Base-by-base conservation (phyloP, 2,797 vertebrate genomes). In the Eulemur albifrons region DNA sequence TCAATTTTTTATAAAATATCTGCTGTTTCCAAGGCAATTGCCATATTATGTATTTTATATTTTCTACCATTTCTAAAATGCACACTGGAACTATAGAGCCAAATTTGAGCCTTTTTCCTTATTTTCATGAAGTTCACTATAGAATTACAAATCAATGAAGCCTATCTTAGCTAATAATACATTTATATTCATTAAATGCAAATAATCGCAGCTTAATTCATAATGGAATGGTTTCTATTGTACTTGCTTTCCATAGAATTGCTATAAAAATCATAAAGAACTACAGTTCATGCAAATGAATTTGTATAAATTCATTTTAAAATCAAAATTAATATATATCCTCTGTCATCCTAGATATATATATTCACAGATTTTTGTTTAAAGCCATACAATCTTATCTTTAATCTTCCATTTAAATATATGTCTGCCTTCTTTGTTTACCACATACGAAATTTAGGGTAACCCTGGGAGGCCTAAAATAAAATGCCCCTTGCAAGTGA, bases 191-290 rank as follows among this genome's bases (percentile, higher is more conserved):
- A 93, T 86, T 91, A 93, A 91, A 54, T 88, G 54, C 59, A 96
- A 96, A 95, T 80, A n/a, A 82, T 52, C 63, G n/a, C 21, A 35
- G 27, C 77, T 94, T 76, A 94, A 93, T 76, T 84, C 40, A 76
- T 50, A 96, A 70, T 40, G 30, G 3, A 95, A 96, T 90, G 30
- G 57, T 83, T 88, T 82, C 77, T 50, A 57, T 79, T 86, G 50
- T 73, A 87, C 82, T 93, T 95, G 25, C 65, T 90, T 96, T 80
- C n/a, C 40, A 86, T 12, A 70, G 57, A 93, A 83, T 50, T 89
- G 45, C n/a, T 76, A 90, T 77, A 93, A 96, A 96, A 95, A 93
- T 81, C 27, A 91, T 69, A 88, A 96, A 93, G 17, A 95, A 95
- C 21, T 72, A 72, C 7, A 90, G 32, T 57, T 79, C n/a, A 69